Percentiles rank a stretch among this genome's conserved stretches.
phyloP scores from a whole-genome alignment of 2,113 vertebrate genomes.

The Dipodomys merriami region DNA sequence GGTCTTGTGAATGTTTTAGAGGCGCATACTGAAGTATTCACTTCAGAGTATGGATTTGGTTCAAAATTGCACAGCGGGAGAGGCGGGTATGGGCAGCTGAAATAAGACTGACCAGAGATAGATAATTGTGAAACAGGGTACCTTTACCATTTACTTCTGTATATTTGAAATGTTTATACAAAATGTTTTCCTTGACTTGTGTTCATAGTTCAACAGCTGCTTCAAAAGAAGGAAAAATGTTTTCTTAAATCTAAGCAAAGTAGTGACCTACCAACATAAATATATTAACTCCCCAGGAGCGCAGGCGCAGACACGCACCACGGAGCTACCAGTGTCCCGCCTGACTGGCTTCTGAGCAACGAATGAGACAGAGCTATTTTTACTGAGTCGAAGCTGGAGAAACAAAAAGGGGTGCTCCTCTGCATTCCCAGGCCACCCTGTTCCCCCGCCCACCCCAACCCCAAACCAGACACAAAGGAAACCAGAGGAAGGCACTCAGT shows the following conservation, averaged over 20 bases:
- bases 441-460: no score
- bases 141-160: background rate
- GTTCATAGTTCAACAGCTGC: background rate
- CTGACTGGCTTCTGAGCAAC: rapidly evolving
- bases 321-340: rapidly evolving
- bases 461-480: no score
- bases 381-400: background rate
- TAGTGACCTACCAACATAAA: background rate
- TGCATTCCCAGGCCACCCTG: rapidly evolving
- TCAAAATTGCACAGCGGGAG: background rate
- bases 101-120: background rate
- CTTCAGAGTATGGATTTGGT: background rate
- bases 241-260: constrained; percentile 16
- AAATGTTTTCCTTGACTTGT: background rate
- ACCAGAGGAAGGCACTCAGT: rapidly evolving
- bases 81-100: rapidly evolving
- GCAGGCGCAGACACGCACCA: no score
- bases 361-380: background rate
- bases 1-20: background rate
- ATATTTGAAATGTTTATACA: background rate
- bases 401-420: background rate
- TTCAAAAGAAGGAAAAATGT: background rate
- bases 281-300: background rate
- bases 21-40: background rate
- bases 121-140: rapidly evolving